Evolutionary conservation across 1,140 invertebrate species (phyloP).

Genomic region (Thaumatotibia leucotreta): DNA sequence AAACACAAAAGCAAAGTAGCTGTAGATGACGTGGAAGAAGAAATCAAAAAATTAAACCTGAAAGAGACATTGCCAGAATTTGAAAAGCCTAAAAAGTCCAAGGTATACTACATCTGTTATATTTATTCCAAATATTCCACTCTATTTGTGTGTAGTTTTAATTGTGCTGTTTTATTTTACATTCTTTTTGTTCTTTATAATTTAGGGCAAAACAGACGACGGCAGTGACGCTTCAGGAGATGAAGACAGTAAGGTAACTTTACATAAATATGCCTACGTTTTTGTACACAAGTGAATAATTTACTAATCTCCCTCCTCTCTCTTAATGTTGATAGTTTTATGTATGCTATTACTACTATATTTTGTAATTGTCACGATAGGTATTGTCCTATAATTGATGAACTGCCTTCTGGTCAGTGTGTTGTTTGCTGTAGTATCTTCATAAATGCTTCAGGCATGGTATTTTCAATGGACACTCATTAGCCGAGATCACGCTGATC

Average conservation of each 20-base stretch:
- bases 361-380: too few relatives aligned
- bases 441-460: too few relatives aligned
- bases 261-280: neutral
- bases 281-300: too few relatives aligned
- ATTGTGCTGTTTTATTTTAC: neutral
- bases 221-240: constrained; percentile 14
- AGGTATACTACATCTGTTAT: constrained; percentile 25
- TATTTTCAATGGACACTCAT: too few relatives aligned
- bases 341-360: too few relatives aligned
- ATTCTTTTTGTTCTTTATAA: neutral
- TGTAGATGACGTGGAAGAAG: constrained; percentile 62
- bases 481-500: too few relatives aligned
- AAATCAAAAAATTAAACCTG: constrained; percentile 65
- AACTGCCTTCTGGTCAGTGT: too few relatives aligned
- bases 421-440: too few relatives aligned
- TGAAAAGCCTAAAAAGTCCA: constrained; percentile 22
- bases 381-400: too few relatives aligned
- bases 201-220: constrained; percentile 14
- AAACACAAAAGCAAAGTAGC: constrained; percentile 62
- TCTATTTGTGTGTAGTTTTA: neutral
- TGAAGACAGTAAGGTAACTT: constrained; percentile 20
- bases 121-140: neutral
- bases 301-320: too few relatives aligned
- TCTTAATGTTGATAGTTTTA: too few relatives aligned
- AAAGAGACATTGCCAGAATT: constrained; percentile 38